Conservation (phyloP, 2,113 vertebrate genomes). For the Laticauda colubrina region DNA sequence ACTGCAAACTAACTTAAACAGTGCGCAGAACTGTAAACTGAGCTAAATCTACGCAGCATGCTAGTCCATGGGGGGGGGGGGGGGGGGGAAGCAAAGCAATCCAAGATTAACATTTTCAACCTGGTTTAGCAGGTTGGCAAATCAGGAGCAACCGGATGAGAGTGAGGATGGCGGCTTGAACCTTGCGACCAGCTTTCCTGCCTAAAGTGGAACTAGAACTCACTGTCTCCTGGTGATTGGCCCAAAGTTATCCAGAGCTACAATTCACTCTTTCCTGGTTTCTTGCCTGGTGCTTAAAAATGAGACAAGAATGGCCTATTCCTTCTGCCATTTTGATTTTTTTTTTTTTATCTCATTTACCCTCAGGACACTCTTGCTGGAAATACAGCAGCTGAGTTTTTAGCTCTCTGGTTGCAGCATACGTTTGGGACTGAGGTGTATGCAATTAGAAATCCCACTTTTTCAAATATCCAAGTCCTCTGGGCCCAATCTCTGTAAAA, state of each 20-base stretch:
- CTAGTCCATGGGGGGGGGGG: background rate
- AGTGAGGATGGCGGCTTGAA: background rate
- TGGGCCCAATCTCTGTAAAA: background rate
- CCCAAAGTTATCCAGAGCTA: no score
- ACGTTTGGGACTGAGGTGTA: background rate
- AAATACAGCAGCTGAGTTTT: background rate
- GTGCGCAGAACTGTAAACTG: background rate
- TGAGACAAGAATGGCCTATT: background rate
- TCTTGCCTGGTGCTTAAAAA: background rate
- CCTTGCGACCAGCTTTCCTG: background rate
- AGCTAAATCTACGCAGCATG: background rate
- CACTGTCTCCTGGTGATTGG: no score
- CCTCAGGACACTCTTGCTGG: background rate
- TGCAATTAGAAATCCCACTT: background rate
- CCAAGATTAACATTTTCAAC: background rate
- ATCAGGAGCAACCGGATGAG: background rate
- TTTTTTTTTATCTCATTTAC: background rate
- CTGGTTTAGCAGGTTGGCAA: background rate
- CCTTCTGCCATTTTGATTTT: background rate
- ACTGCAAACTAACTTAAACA: background rate
- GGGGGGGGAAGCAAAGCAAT: background rate
- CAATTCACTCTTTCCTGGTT: background rate
- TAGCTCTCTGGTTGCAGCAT: background rate
- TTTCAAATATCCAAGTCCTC: background rate
- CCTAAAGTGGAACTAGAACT: no score